Conservation (phyloP, 2,888 invertebrate genomes). For the Thereva nobilitata region DNA sequence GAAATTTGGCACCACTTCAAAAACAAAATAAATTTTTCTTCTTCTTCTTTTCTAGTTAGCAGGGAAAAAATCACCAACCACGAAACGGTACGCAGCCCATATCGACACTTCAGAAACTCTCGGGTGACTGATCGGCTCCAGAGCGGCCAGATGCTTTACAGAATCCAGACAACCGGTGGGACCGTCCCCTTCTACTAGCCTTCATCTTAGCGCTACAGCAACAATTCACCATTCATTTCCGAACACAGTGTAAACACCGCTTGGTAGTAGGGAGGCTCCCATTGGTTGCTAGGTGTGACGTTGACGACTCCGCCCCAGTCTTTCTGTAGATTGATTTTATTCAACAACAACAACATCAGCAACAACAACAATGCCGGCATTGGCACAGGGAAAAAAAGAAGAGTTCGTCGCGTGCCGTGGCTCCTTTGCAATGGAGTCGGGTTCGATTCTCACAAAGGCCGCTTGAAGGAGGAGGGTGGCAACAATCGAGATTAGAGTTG, state of each 20-base stretch:
- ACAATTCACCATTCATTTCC: neutral
- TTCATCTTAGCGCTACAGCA: neutral
- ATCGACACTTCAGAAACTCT: slow-evolving; percentile 38
- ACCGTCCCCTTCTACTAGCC: slow-evolving; percentile 4
- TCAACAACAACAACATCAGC: too few relatives aligned
- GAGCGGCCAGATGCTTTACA: slow-evolving; percentile 24
- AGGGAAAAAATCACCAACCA: slow-evolving; percentile 1
- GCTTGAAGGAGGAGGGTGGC: neutral
- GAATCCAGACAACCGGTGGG: slow-evolving; percentile 23
- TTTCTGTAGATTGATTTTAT: too few relatives aligned
- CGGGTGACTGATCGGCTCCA: slow-evolving; percentile 38
- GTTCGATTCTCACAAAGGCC: neutral
- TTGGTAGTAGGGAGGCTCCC: neutral
- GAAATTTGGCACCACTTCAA: too few relatives aligned
- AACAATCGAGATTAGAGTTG: neutral
- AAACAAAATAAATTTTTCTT: neutral
- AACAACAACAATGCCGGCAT: neutral
- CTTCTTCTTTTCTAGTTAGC: neutral
- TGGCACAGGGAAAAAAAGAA: neutral
- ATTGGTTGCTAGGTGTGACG: slow-evolving; percentile 35
- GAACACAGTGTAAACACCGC: too few relatives aligned
- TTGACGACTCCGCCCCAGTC: slow-evolving; percentile 15
- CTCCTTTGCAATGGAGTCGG: slow-evolving; percentile 30
- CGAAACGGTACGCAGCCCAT: slow-evolving; percentile 14
- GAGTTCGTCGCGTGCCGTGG: slow-evolving; percentile 21